Conservation (phyloP, 2,113 vertebrate genomes). For the Mobula birostris region DNA sequence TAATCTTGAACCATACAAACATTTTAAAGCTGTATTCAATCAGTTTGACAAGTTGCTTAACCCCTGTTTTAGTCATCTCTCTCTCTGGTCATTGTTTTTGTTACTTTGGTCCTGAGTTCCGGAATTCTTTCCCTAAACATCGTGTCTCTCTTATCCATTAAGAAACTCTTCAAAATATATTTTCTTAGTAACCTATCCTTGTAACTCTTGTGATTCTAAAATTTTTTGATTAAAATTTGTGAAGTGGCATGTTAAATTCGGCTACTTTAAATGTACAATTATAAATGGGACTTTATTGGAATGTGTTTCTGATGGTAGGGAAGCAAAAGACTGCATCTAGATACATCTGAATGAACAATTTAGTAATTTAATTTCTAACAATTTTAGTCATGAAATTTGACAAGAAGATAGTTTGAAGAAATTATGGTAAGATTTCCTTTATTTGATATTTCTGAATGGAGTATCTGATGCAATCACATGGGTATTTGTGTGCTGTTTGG, state of each 20-base stretch:
- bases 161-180: background rate
- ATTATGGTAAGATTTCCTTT: background rate
- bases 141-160: background rate
- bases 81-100: background rate
- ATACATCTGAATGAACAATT: background rate
- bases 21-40: background rate
- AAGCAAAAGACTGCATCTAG: background rate
- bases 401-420: background rate
- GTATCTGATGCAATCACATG: too few species aligned
- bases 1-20: background rate
- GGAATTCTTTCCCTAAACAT: background rate
- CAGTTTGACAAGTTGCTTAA: background rate
- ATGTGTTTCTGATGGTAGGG: background rate
- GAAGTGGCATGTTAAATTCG: background rate
- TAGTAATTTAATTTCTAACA: background rate
- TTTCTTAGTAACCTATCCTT: background rate
- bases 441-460: too few species aligned
- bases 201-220: background rate
- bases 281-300: background rate
- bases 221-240: background rate
- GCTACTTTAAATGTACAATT: background rate
- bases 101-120: background rate
- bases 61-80: background rate
- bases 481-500: too few species aligned
- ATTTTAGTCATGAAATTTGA: background rate